Evolutionary conservation across 2,113 vertebrate species (phyloP), one percentile per base, ranked within the genome.

Genomic region (Gallinago jamesoni): DNA sequence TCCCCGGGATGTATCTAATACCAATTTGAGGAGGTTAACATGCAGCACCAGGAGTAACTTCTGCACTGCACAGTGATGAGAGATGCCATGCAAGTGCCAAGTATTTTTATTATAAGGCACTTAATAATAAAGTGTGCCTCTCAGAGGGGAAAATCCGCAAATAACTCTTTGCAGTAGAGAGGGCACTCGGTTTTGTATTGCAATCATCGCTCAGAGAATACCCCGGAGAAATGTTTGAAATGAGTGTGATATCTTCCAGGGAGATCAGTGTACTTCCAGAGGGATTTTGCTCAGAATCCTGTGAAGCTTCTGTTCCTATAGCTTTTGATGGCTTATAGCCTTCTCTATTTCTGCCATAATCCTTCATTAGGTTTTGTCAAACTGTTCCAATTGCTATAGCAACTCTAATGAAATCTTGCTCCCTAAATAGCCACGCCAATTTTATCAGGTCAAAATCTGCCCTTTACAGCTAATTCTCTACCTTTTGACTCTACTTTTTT

Each of bases 341-440:
- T 73, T 82, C 87, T 94, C 68, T 94, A 35, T 93, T 96, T 94
- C 94, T 95, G 79, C 89, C 84, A 94, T 94, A 96, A 96, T 96
- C 78, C 89, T 94, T 96, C 96, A 94, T 96, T 95, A 94, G 85
- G 57, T 62, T 97, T 95, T 89, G 76, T 93, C 81, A 94, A 97
- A 96, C 84, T 82, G 33, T 62, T 97, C 87, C 84, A 92, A 97
- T 97, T 94, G 90, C 97, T 97, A 96, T 94, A 97, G 96, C 94
- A 96, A 97, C 96, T 89, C 95, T 96, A 96, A 96, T 90, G 93
- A 96, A 97, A 96, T 95, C 84, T 93, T 83, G 90, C 94, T 97
- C 93, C 86, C 91, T 96, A 97, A 96, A 97, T 95, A 96, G 92
- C 79, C 88, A 81, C 5, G 0, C 45, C 86, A 77, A 89, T 96